Percentiles rank a stretch among this genome's conserved stretches.
phyloP scores from a whole-genome alignment of 2,113 vertebrate species.

The Coturnix japonica region DNA sequence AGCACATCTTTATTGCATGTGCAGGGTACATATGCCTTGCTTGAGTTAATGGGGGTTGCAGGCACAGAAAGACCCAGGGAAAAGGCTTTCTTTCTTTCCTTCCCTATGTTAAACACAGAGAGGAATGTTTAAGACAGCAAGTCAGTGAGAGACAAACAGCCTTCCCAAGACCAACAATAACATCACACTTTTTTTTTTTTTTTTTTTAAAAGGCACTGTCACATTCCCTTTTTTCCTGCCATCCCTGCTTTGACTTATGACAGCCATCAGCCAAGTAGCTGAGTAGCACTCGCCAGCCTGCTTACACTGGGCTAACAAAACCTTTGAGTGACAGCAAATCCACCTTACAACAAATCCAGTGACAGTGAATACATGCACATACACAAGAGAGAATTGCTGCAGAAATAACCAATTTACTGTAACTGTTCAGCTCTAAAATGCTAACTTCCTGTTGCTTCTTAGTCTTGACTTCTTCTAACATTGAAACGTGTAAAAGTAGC shows the following conservation, averaged over 20 bases:
- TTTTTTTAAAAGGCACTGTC: background rate
- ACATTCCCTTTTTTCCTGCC: background rate
- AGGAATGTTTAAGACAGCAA: background rate
- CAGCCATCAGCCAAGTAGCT: background rate
- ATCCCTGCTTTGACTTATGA: background rate
- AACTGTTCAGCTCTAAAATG: slow-evolving; percentile 6
- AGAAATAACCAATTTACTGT: background rate
- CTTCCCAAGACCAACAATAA: background rate
- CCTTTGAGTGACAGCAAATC: background rate
- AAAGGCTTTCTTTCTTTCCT: background rate
- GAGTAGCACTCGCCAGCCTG: background rate
- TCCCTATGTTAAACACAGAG: background rate
- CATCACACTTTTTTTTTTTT: background rate
- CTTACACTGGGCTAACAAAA: background rate
- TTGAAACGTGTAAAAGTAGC: background rate
- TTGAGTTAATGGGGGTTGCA: slow-evolving; percentile 21
- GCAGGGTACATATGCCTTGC: background rate
- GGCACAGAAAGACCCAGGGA: background rate
- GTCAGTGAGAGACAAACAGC: background rate
- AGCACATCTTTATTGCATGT: background rate
- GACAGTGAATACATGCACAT: background rate
- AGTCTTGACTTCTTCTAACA: background rate
- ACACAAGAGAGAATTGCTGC: background rate
- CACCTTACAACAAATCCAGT: background rate
- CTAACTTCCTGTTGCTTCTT: background rate